Evolutionary conservation across 2,113 vertebrate genomes (phyloP), one percentile per base, ranked within the genome.

Genomic region (Sus scrofa): DNA sequence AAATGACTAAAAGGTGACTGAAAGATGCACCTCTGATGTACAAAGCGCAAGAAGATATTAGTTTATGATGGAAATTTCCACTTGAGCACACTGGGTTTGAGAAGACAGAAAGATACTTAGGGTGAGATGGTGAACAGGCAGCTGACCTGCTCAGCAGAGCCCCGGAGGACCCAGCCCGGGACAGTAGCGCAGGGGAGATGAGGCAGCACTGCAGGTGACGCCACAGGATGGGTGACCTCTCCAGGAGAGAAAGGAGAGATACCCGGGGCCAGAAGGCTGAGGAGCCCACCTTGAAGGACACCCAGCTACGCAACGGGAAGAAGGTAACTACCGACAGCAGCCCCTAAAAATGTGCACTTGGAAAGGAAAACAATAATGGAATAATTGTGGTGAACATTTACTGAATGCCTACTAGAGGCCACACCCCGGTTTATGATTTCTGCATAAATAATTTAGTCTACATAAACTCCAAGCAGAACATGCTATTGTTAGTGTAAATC

Each of bases 1-100:
- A 71, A 89, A 71, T 89, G 78, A 86, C 67, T 75, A 75, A 70
- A 91, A 84, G 70, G 52, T 79, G 65, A 68, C 82, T 85, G 93
- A 85, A 8, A 78, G 26, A n/a, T 39, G 32, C 0, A 82, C 34
- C 62, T 94, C 60, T 91, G 75, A 94, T 39, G 56, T 67, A 81
- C n/a, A 75, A 88, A 88, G 7, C 34, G 5, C 27, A 77, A 87
- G n/a, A 81, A 8, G 37, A 13, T 63, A 65, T 73, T 74, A 60
- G 22, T 71, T 91, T 87, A 52, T 1, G 2, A 81, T 85, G 75
- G 79, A 90, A 95, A 89, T 81, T 89, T 96, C 37, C 27, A 83
- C 3, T 86, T 60, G 32, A 75, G 32, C 58, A 94, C 19, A 27
- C 0, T 58, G 26, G 3, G 37, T 39, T 70, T 78, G 73, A 67